A percentile compares a stretch with the other conserved stretches of the same genome.
Evolutionary conservation across 2,797 vertebrate genomes (phyloP).

Genomic region (Aeoliscus strigatus): DNA sequence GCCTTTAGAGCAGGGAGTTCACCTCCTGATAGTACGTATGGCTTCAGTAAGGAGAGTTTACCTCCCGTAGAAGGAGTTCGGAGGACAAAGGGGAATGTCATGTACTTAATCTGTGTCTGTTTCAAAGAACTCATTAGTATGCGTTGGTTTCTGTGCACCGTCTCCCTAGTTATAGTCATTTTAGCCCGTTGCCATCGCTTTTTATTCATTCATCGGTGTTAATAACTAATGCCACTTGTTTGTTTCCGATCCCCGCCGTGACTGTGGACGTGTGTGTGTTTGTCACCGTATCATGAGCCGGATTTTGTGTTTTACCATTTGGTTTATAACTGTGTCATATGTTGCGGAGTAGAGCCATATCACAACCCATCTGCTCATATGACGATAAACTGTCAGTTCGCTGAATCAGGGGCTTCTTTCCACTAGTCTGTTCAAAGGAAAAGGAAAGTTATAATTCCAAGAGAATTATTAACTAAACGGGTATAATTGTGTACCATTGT

Average conservation of each 20-base stretch:
- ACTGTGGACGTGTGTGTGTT: conserved; percentile 19
- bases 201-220: conserved; percentile 28
- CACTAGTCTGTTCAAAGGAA: no score
- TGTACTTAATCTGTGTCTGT: conserved; percentile 40
- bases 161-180: conserved; percentile 24
- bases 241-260: conserved; percentile 25
- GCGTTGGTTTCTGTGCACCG: conserved; percentile 16
- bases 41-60: conserved; percentile 40
- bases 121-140: conserved; percentile 25
- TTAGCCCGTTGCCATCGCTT: conserved; percentile 28
- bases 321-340: conserved; percentile 46
- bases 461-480: no score
- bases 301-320: conserved; percentile 27
- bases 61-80: conserved; percentile 11
- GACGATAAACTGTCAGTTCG: no score
- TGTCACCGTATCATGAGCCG: conserved; percentile 40
- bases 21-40: conserved; percentile 35
- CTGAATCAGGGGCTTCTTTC: no score
- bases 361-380: conserved; percentile 42
- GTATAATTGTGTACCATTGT: conserved; percentile 41
- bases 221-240: no score
- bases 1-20: conserved; percentile 40
- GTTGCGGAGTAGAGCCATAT: conserved; percentile 68
- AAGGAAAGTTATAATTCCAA: no score
- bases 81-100: conserved; percentile 34